These are phyloP conservation scores for Psophia crepitans DNA, from an alignment of 2,113 vertebrate genomes.

Conservation along the genomic window DNA sequence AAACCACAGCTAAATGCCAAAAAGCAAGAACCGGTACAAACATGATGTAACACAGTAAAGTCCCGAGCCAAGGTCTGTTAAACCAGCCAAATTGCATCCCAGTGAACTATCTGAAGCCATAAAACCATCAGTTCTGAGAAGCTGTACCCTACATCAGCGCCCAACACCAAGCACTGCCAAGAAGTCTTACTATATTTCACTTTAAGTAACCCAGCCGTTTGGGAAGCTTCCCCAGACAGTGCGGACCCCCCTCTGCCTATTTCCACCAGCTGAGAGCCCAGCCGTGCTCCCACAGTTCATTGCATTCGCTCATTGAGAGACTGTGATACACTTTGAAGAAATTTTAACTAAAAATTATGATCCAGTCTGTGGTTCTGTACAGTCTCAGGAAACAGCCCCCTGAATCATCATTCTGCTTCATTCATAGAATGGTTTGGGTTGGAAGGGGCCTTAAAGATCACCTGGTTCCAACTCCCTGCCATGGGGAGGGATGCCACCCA, in stretches of 20 bases:
- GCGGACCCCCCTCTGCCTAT: not conserved
- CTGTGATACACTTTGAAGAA: not conserved
- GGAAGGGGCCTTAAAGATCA: too few species aligned
- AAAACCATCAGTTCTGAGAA: not conserved
- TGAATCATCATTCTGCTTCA: not conserved
- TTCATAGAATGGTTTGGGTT: too few species aligned
- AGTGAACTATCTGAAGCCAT: not conserved
- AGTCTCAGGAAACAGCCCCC: not conserved
- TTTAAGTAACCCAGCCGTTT: not conserved
- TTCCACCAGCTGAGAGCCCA: not conserved
- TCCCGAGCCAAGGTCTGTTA: not conserved
- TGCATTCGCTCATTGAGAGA: not conserved
- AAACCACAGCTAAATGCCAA: not conserved
- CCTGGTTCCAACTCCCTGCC: too few species aligned
- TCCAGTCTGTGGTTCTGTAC: not conserved
- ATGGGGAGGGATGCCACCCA: too few species aligned
- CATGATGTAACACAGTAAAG: not conserved
- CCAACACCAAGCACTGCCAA: not conserved
- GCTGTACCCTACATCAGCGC: not conserved
- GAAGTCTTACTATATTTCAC: not conserved
- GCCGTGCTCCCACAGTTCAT: not conserved
- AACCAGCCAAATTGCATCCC: constrained; percentile 7
- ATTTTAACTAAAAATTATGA: not conserved
- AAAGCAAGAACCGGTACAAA: not conserved
- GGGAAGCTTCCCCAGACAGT: not conserved